Evolutionary conservation across 2,113 vertebrate genomes (phyloP).

Genomic region (Serinus canaria): DNA sequence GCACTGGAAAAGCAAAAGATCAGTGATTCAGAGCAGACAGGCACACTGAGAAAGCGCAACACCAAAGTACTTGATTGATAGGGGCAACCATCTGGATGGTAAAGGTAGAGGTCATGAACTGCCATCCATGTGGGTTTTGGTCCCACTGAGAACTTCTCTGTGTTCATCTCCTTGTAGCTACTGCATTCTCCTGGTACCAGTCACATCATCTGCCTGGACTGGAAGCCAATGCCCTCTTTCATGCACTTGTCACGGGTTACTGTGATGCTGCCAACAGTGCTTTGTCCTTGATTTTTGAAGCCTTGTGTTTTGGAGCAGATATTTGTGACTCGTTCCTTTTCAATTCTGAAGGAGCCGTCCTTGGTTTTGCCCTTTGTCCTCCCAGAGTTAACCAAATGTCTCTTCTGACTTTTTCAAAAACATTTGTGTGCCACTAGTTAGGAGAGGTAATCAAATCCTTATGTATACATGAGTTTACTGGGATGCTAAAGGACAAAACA

Average conservation of each 20-base stretch:
- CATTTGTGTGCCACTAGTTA: neutral
- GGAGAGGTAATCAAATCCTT: neutral
- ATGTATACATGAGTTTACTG: neutral
- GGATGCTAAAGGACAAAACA: neutral
- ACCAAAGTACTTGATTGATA: slow-evolving; percentile 52
- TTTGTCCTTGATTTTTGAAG: neutral
- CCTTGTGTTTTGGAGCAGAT: neutral
- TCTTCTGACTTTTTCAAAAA: neutral
- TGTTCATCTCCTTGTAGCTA: neutral
- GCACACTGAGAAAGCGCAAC: slow-evolving; percentile 77
- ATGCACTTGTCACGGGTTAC: neutral
- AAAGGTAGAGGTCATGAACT: neutral
- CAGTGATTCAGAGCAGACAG: slow-evolving; percentile 10
- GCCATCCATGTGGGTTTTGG: neutral
- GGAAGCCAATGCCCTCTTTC: neutral
- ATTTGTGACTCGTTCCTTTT: neutral
- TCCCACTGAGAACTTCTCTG: neutral
- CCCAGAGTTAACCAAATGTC: neutral
- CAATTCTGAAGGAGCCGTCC: neutral
- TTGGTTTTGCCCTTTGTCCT: neutral
- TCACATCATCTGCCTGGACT: neutral
- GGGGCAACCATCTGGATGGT: neutral
- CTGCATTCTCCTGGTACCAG: neutral
- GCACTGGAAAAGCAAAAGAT: neutral
- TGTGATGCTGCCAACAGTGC: neutral